Percentiles rank a stretch among this genome's conserved stretches.
Evolutionary conservation across 2,888 invertebrate species (phyloP).

Genomic region (Erannis defoliaria): DNA sequence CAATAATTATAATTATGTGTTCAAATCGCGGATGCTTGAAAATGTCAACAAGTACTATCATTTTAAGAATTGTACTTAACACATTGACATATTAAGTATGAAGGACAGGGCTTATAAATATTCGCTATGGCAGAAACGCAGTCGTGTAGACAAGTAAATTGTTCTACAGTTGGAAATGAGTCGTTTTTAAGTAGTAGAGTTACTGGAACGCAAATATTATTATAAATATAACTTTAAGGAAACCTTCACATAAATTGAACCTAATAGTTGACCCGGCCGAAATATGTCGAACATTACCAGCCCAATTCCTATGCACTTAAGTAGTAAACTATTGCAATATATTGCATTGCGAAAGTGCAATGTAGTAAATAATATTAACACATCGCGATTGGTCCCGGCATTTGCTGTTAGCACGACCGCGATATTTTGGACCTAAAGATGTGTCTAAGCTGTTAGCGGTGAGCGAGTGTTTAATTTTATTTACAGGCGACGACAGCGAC

Average conservation of each 20-base stretch:
- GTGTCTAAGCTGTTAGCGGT: slow-evolving; percentile 44
- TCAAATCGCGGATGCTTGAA: no score
- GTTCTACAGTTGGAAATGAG: no score
- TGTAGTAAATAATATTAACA: slow-evolving; percentile 81
- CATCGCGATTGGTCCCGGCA: slow-evolving; percentile 79
- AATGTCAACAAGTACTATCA: no score
- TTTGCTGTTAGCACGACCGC: slow-evolving; percentile 78
- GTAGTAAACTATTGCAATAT: slow-evolving; percentile 17
- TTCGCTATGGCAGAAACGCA: no score
- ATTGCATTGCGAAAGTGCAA: slow-evolving; percentile 69
- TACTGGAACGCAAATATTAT: no score
- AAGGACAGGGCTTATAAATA: no score
- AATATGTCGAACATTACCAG: slow-evolving; percentile 11
- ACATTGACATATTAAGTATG: no score
- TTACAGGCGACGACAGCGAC: slow-evolving; percentile 1
- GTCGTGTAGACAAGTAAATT: no score
- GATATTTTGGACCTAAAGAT: slow-evolving; percentile 65
- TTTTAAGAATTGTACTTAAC: no score
- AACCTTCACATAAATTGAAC: slow-evolving; percentile 7
- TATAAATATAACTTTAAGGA: no score
- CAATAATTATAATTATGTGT: no score
- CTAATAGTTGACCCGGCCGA: slow-evolving; percentile 16
- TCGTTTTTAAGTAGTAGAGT: no score
- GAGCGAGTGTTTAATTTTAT: slow-evolving; percentile 9
- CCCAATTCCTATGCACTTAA: slow-evolving; percentile 26